Base-by-base conservation (phyloP, 2,113 vertebrate genomes). In the Cochlearius cochlearius region DNA sequence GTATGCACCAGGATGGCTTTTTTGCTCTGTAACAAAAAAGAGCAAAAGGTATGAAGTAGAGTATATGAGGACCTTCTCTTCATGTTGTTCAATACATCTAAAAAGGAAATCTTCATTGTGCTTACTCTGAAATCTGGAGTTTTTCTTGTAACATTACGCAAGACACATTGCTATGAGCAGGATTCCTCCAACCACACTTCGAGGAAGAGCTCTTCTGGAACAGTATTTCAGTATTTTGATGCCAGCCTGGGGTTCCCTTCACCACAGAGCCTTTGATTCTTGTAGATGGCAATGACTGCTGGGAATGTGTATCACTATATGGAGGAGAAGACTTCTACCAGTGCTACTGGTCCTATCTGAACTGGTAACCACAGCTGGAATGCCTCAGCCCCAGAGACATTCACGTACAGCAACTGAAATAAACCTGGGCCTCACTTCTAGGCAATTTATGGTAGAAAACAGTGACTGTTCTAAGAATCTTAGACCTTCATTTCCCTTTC, bases 401-500 rank as follows among this genome's bases (percentile, higher is more conserved):
- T 47, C 0, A 32, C 3, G 19, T 27, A 34, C 25, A 67, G 19
- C 1, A 1, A 80, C 41, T 80, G 68, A 81, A 23, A 85, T 80
- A 91, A 89, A 77, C 38, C 11, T 10, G 26, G 53, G 53, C 41
- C 73, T 77, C 1, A 0, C 27, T 91, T 85, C 66, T 78, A 45
- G 64, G 69, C 45, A 95, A 78, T 85, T 55, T 19, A 78, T 60
- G n/a, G 60, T 64, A 94, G 41, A 76, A 78, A 94, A n/a, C 27
- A 81, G 20, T 11, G 47, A 72, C 58, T 56, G 12, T 80, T 95
- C 75, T 69, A 73, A 88, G 92, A 94, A 83, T 27, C 14, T 13
- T 67, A 78, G 64, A 67, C 47, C 63, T 93, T 82, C 23, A 80
- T 83, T 95, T 94, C 82, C 75, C 62, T 80, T 92, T 92, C 59